A percentile compares a stretch with the other conserved stretches of the same genome.
Conservation (phyloP, 2,888 invertebrate genomes). For the Spilosoma lubricipeda region DNA sequence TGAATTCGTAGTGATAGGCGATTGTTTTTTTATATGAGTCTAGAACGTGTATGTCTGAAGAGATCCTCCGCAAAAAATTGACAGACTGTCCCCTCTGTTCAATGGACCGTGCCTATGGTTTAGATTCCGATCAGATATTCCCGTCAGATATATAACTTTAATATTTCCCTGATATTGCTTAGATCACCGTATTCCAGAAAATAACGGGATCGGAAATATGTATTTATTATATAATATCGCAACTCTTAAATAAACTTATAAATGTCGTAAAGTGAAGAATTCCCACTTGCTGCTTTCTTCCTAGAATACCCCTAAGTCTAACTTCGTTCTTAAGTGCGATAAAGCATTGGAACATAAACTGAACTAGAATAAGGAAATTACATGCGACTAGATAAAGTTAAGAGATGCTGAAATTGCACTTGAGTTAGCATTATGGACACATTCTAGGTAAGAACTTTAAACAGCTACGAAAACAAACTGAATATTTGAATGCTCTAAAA, state of each 20-base stretch:
- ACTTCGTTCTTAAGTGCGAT: neutral
- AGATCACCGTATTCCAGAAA: too few species aligned
- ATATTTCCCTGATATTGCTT: constrained; percentile 7
- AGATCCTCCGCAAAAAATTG: too few species aligned
- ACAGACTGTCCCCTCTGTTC: too few species aligned
- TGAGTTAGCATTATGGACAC: neutral
- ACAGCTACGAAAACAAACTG: neutral
- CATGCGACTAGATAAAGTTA: neutral
- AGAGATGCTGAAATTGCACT: neutral
- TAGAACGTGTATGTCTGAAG: too few species aligned
- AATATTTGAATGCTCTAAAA: neutral
- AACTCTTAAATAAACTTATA: constrained; percentile 21
- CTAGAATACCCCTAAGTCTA: neutral
- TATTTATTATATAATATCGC: constrained; percentile 30
- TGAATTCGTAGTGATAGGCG: too few species aligned
- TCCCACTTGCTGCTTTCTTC: constrained; percentile 22
- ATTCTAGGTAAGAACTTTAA: neutral
- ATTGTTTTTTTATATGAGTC: too few species aligned
- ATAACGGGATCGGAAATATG: constrained; percentile 4
- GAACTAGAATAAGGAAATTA: neutral
- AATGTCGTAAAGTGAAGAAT: constrained; percentile 40
- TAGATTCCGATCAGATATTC: neutral
- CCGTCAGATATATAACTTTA: neutral
- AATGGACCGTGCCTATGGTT: neutral
- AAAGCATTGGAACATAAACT: too few species aligned